These are phyloP conservation scores for Sparidentex hasta DNA, from an alignment of 2,797 vertebrate genomes.

Conservation along the genomic window DNA sequence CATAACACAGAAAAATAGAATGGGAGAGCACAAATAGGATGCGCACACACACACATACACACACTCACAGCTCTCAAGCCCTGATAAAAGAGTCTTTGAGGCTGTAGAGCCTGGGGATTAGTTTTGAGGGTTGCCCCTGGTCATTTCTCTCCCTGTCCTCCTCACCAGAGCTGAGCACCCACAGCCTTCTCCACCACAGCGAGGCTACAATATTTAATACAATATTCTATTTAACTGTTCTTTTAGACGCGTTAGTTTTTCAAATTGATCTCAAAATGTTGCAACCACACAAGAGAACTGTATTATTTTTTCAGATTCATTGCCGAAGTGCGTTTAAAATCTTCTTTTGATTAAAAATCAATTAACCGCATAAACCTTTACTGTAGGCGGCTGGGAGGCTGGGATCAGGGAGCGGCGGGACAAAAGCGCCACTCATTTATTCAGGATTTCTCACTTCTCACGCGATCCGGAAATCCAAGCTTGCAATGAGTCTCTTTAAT, in stretches of 20 bases:
- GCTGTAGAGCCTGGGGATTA: conserved; percentile 7
- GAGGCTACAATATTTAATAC: too few species aligned
- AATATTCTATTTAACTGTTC: neutral
- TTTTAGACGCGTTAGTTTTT: neutral
- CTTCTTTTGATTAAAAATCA: neutral
- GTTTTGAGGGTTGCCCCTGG: neutral
- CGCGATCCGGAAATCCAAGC: neutral
- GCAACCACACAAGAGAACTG: neutral
- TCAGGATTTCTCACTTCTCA: conserved; percentile 10
- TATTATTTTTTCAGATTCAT: too few species aligned
- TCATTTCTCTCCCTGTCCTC: neutral
- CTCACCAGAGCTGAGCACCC: neutral
- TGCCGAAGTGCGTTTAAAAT: neutral
- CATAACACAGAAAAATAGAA: conserved; percentile 20
- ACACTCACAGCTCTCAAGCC: conserved; percentile 2
- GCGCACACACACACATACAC: neutral
- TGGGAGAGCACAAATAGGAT: conserved; percentile 25
- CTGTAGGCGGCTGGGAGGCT: neutral
- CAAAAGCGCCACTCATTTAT: neutral
- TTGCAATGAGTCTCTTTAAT: neutral
- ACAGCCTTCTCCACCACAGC: neutral
- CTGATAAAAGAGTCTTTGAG: conserved; percentile 44
- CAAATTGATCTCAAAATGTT: neutral
- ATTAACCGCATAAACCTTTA: neutral
- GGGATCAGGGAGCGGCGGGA: neutral